Evolutionary conservation across 2,888 invertebrate species (phyloP), one percentile per base, ranked within the genome.

Genomic region (Heliconius sara): DNA sequence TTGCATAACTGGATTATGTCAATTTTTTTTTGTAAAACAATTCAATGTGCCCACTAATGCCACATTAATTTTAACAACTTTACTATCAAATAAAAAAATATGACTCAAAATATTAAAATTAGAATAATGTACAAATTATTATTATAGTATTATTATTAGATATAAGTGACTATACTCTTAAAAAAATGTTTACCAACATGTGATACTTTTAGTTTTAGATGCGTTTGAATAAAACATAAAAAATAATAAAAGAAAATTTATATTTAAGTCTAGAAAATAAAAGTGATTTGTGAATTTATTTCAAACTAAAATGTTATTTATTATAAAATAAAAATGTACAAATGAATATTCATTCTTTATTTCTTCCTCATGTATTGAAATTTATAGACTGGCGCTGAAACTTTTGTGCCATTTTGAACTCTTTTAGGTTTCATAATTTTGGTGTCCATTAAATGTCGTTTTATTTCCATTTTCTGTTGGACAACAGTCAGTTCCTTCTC

Each of bases 291-390:
- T 52, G 52, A 76, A 70, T 79, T 76, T 71, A 79, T 77, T 70
- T 67, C 72, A 80, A 77, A 68, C 57, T 7, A 80, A 83, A 71
- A 73, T 74, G 30, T 68, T 88, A 87, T 87, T 87, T 87, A 88
- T 87, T 86, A 82, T 77, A 76, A 83, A 83, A 84, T 83, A 81
- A 0, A 70, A 70, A 71, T 25, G 52, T 9, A 60, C 22, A 52
- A 71, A 74, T 60, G 19, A 39, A 52, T 22, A 66, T 60, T 47
- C 22, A 86, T 86, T 96, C 93, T 10, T 39, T 39, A 98, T 92
- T 96, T 96, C 89, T 98, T 98, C 84, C 98, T 96, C 89, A 98
- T 97, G 88, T 97, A 98, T 84, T 96, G 97, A 96, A 98, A 98
- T 85, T 96, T 94, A 89, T 97, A 98, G 7, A 98, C 95, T 0